Evolutionary conservation across 2,888 invertebrate genomes (phyloP).

Genomic region (Pasiphila rectangulata): DNA sequence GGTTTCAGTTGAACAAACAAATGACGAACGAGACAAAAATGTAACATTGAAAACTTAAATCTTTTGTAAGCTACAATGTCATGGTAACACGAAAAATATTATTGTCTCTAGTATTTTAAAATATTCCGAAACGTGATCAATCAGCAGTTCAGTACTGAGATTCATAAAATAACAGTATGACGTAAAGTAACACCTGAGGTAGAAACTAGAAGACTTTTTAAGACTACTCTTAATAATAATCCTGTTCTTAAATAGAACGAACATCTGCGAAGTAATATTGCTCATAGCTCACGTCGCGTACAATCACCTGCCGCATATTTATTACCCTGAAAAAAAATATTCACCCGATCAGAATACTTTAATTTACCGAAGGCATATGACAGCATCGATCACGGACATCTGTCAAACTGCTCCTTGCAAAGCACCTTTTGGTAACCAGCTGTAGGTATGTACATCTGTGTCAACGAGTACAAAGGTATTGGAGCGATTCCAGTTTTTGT

Average conservation of each 20-base stretch:
- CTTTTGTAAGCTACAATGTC: constrained; percentile 12
- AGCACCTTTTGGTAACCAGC: constrained; percentile 30
- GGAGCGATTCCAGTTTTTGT: constrained; percentile 57
- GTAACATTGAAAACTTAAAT: constrained; percentile 20
- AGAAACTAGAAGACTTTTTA: no score
- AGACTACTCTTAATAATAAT: no score
- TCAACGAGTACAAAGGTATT: constrained; percentile 42
- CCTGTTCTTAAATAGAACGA: no score
- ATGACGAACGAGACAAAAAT: constrained; percentile 24
- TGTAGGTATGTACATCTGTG: constrained; percentile 32
- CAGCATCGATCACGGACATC: constrained; percentile 22
- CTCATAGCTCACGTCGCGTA: no score
- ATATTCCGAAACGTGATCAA: no score
- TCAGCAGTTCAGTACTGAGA: no score
- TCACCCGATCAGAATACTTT: neutral
- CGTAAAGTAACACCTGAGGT: no score
- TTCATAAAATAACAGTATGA: no score
- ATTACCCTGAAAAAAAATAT: constrained; percentile 4
- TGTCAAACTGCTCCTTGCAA: constrained; percentile 24
- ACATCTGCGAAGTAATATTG: no score
- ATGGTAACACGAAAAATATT: neutral
- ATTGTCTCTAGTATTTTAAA: no score
- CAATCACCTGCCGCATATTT: neutral
- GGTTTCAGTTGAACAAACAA: constrained; percentile 27
- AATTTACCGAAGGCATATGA: constrained; percentile 22